Percentiles rank a stretch among this genome's conserved stretches.
These are phyloP conservation scores for Anguilla marmorata DNA, from an alignment of 2,797 vertebrate genomes.

Conservation along the genomic window DNA sequence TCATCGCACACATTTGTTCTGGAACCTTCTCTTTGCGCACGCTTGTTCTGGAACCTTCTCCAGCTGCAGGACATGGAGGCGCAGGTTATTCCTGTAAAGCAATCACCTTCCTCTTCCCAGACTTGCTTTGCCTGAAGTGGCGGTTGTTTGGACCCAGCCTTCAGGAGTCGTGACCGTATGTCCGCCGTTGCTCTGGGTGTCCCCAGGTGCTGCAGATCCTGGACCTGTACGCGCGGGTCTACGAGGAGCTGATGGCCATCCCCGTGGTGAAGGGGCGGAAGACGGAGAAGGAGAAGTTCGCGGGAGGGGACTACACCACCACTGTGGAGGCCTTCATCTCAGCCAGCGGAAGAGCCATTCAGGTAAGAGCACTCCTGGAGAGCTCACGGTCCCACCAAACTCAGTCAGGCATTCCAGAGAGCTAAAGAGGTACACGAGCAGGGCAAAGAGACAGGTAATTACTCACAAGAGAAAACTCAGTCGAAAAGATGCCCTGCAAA, in stretches of 20 bases:
- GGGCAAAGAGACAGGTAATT: no score
- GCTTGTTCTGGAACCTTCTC: neutral
- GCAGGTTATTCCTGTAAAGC: no score
- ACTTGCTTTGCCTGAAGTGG: neutral
- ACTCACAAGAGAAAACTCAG: no score
- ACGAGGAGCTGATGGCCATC: constrained; percentile 95
- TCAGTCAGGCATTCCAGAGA: no score
- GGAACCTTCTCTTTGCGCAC: neutral
- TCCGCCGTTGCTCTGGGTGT: neutral
- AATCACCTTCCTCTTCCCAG: neutral
- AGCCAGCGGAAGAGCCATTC: constrained; percentile 95
- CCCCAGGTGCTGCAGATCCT: constrained; percentile 91
- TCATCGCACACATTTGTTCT: neutral
- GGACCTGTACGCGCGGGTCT: constrained; percentile 87
- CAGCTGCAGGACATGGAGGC: no score
- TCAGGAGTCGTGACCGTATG: neutral
- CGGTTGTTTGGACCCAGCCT: neutral
- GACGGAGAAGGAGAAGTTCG: constrained; percentile 98
- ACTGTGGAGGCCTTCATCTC: constrained; percentile 95
- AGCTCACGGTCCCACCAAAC: no score
- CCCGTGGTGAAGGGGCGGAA: constrained; percentile 95
- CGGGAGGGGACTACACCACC: constrained; percentile 95
- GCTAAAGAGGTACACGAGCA: no score
- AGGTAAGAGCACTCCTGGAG: constrained; percentile 69
- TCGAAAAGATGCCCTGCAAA: no score